Evolutionary conservation across 2,888 invertebrate species (phyloP).

Genomic region (Coelopa pilipes): DNA sequence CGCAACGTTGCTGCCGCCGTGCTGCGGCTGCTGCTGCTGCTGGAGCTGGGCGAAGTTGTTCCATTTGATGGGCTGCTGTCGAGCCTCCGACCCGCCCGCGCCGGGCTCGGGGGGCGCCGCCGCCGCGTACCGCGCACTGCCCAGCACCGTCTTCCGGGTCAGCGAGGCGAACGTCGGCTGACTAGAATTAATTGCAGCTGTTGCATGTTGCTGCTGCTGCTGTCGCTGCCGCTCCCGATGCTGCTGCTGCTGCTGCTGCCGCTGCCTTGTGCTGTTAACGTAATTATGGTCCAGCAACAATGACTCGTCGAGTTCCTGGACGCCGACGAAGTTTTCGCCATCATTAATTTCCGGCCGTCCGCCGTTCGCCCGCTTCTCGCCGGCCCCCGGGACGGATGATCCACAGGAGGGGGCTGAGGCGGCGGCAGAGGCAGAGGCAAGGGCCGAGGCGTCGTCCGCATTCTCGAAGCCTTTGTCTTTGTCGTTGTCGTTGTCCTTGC

Average conservation of each 20-base stretch:
- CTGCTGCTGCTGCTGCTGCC: background rate
- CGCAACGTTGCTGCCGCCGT: background rate
- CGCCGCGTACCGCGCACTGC: conserved; percentile 27
- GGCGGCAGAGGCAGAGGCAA: background rate
- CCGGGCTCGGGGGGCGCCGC: conserved; percentile 28
- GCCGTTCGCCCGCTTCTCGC: background rate
- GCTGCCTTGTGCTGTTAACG: conserved; percentile 20
- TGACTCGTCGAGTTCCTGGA: conserved; percentile 6
- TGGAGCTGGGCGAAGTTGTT: conserved; percentile 45
- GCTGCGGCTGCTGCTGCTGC: background rate
- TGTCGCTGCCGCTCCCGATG: no score
- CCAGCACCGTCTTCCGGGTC: background rate
- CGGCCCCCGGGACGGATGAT: background rate
- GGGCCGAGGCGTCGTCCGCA: background rate
- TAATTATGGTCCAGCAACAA: conserved; percentile 26
- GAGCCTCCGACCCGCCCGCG: conserved; percentile 9
- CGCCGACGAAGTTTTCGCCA: conserved; percentile 3
- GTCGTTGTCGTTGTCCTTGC: background rate
- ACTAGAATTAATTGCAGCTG: conserved; percentile 34
- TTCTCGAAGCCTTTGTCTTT: background rate
- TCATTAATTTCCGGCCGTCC: background rate
- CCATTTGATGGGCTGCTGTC: conserved; percentile 43
- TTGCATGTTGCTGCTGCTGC: background rate
- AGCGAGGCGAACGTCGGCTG: conserved; percentile 18
- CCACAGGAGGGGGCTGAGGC: no score